Evolutionary conservation across 2,888 invertebrate genomes (phyloP).

Genomic region (Acronicta alni): DNA sequence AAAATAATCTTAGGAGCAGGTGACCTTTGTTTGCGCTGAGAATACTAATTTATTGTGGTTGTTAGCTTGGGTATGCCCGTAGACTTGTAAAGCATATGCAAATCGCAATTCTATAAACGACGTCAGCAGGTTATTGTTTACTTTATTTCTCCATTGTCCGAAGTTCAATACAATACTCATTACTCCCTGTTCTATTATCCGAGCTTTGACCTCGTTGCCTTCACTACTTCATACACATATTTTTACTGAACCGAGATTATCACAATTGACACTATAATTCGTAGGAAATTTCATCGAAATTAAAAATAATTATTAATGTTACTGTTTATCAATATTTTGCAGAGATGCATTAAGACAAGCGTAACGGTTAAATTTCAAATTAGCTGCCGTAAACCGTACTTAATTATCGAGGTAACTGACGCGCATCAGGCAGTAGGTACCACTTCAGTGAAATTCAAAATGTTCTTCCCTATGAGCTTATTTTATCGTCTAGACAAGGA

Average conservation of each 20-base stretch:
- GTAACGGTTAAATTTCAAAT: slow-evolving; percentile 8
- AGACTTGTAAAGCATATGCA: slow-evolving; percentile 29
- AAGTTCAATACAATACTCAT: slow-evolving; percentile 26
- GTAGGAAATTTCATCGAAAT: too few species aligned
- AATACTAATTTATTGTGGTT: slow-evolving; percentile 42
- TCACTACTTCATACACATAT: slow-evolving; percentile 2
- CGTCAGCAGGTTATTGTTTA: slow-evolving; percentile 45
- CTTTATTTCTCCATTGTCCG: slow-evolving; percentile 29
- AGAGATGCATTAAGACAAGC: too few species aligned
- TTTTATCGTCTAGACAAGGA: slow-evolving; percentile 79
- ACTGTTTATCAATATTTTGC: too few species aligned
- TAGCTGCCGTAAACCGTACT: slow-evolving; percentile 36
- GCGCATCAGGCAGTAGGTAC: background rate
- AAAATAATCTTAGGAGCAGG: slow-evolving; percentile 23
- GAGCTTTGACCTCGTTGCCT: slow-evolving; percentile 41
- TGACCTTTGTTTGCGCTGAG: slow-evolving; percentile 27
- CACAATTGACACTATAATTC: slow-evolving; percentile 4
- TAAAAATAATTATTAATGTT: too few species aligned
- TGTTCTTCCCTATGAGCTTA: slow-evolving; percentile 43
- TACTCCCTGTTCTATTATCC: slow-evolving; percentile 31
- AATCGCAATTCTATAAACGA: slow-evolving; percentile 37
- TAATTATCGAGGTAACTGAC: slow-evolving; percentile 32
- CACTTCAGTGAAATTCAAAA: slow-evolving; percentile 28
- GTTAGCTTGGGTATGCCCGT: slow-evolving; percentile 31
- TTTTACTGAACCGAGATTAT: slow-evolving; percentile 22